A percentile compares a stretch with the other conserved stretches of the same genome.
These are phyloP conservation scores for Neosilurus mollespiculum DNA, from an alignment of 2,797 vertebrate species.

Conservation along the genomic window DNA sequence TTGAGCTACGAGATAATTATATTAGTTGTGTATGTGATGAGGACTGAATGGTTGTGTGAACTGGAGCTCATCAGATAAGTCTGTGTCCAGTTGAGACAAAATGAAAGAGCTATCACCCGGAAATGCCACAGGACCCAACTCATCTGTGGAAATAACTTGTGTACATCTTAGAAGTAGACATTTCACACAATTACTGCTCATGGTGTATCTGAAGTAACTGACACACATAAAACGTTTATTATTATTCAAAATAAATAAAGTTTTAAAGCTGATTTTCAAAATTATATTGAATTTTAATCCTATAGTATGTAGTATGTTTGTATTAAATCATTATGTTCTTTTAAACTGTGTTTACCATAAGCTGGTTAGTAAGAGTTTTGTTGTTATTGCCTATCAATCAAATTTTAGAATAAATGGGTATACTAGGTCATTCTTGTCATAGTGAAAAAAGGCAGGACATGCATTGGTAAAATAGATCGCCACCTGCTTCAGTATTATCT, in stretches of 20 bases:
- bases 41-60: conserved; percentile 48
- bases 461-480: conserved; percentile 65
- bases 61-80: conserved; percentile 66
- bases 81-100: conserved; percentile 21
- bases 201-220: neutral
- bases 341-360: neutral
- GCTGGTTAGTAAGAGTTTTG: neutral
- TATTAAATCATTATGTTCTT: neutral
- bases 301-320: neutral
- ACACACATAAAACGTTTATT: neutral
- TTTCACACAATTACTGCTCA: neutral
- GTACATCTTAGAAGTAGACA: neutral
- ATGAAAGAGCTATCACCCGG: conserved; percentile 31
- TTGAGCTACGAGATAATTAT: conserved; percentile 27
- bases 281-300: neutral
- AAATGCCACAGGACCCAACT: conserved; percentile 41
- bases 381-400: neutral
- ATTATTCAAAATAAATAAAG: neutral
- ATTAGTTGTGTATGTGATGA: conserved; percentile 41
- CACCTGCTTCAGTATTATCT: conserved; percentile 67
- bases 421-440: neutral
- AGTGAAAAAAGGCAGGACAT: conserved; percentile 45
- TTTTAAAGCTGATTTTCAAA: neutral
- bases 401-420: neutral
- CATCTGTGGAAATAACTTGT: neutral